Conservation (phyloP, 2,113 vertebrate genomes). For the Oxyruncus cristatus region DNA sequence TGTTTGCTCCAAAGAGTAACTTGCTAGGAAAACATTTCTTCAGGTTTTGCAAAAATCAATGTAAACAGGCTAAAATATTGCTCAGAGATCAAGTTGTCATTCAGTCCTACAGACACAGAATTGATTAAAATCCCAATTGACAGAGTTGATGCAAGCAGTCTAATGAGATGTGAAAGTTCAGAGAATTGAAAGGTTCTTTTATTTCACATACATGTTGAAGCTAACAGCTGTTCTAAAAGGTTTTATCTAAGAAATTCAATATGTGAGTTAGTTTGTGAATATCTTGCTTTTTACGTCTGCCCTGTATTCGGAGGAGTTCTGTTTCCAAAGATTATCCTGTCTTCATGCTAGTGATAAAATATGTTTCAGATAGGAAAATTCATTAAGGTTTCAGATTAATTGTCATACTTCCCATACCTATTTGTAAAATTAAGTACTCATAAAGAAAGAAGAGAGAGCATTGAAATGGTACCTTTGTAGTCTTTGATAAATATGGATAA, state of each 20-base stretch:
- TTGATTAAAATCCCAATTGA: neutral
- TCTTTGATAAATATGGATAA: neutral
- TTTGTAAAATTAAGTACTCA: neutral
- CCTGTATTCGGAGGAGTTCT: neutral
- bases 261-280: neutral
- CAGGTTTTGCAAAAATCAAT: neutral
- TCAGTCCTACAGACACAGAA: neutral
- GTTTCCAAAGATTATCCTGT: neutral
- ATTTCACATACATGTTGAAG: neutral
- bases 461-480: neutral
- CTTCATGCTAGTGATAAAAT: neutral
- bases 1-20: neutral
- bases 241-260: neutral
- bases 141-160: neutral
- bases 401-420: neutral
- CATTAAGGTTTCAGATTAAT: neutral
- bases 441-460: neutral
- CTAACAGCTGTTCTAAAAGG: neutral
- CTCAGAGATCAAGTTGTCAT: neutral
- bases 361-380: neutral
- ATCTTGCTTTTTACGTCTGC: neutral
- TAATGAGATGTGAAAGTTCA: neutral
- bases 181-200: neutral
- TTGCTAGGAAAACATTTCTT: neutral
- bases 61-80: neutral